These are phyloP conservation scores for Lepus americanus DNA, from an alignment of 2,113 vertebrate genomes.

Conservation along the genomic window DNA sequence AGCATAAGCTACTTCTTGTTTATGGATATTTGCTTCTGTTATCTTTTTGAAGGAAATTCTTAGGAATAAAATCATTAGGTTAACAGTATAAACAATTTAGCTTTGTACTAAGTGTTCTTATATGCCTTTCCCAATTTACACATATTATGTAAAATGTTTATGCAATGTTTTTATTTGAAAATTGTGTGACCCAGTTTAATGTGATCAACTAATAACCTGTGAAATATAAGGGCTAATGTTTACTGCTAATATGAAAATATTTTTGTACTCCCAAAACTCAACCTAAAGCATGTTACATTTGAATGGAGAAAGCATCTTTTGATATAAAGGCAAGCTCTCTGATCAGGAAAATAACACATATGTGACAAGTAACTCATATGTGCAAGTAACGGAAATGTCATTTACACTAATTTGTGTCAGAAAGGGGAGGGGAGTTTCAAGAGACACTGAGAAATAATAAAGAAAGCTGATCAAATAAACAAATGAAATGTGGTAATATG, in stretches of 20 bases:
- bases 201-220: constrained; percentile 15
- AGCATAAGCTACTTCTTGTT: constrained; percentile 8
- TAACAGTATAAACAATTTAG: background rate
- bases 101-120: background rate
- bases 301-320: background rate
- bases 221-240: background rate
- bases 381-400: constrained; percentile 4
- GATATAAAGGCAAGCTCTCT: background rate
- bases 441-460: background rate
- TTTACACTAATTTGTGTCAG: background rate
- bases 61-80: constrained; percentile 18
- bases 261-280: background rate
- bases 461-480: background rate
- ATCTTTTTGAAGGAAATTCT: constrained; percentile 31
- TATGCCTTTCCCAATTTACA: constrained; percentile 12
- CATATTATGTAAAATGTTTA: background rate
- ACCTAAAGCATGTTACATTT: background rate
- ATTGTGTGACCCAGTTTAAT: background rate
- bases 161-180: constrained; percentile 48
- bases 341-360: background rate
- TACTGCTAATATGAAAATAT: constrained; percentile 17
- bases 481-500: background rate
- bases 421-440: background rate
- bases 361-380: background rate
- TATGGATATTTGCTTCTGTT: constrained; percentile 19